Base-by-base conservation (phyloP, 2,888 invertebrate genomes). In the Teleiodes luculella region DNA sequence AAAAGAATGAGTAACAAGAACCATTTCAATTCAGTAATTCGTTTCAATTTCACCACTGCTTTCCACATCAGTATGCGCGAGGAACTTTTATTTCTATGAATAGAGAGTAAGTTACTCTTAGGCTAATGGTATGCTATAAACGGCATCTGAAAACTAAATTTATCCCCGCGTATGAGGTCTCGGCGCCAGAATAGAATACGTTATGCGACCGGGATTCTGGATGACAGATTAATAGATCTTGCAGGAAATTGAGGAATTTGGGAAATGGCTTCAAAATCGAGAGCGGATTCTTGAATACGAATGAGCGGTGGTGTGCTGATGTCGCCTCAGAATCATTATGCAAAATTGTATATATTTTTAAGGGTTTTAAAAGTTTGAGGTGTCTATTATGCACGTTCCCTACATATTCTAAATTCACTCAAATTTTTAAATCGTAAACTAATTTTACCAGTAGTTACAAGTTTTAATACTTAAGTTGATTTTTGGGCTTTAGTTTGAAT, bases 221-320 rank as follows among this genome's bases (percentile, higher is more conserved):
- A 49, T 49, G 49, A 49, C 36, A 49, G 49, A 49, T 49, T 49
- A 49, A 49, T 49, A 49, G 49, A 37, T 37, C 37, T 20, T n/a
- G 39, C 1, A 13, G 37, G 20, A 37, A 16, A 14, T 14, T 28
- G 37, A 24, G 5, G 49, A 31, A 49, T 37, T 48, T 37, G 24
- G 28, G 20, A 37, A 37, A 49, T 49, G 20, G 49, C 49, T 49
- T 37, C 37, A 37, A 28, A 49, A 49, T 49, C n/a, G 49, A 49
- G 24, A 37, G 13, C 36, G 28, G 28, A 20, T 24, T 28, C 43
- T n/a, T 28, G 28, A n/a, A n/a, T n/a, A 7, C n/a, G 20, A 28
- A 20, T 43, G 11, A 16, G 20, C 36, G n/a, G 36, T 18, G 39
- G 39, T 41, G 18, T 41, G 39, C 11, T 11, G 18, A 10, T 14